A percentile compares a stretch with the other conserved stretches of the same genome.
These are phyloP conservation scores for Drosophila yakuba DNA, from an alignment of 1,140 invertebrate genomes.

Conservation along the genomic window DNA sequence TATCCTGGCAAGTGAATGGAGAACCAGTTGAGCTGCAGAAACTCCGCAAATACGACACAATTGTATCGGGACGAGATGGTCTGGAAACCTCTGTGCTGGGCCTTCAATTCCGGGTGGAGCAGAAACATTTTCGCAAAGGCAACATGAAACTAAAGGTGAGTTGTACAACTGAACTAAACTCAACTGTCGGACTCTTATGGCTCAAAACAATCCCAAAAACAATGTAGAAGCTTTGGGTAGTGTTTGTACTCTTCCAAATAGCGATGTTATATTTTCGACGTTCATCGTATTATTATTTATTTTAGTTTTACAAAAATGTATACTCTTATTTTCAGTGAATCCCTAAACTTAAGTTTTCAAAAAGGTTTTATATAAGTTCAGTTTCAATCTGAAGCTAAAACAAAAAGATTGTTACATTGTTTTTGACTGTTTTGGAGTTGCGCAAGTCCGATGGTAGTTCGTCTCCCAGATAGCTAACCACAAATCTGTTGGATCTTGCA, in stretches of 20 bases:
- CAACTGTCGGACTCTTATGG: neutral
- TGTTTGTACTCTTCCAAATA: neutral
- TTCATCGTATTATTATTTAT: neutral
- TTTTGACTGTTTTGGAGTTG: neutral
- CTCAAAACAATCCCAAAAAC: neutral
- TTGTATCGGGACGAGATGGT: slow-evolving; percentile 86
- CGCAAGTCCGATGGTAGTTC: slow-evolving; percentile 7
- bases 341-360: neutral
- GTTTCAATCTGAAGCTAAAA: too few species aligned
- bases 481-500: slow-evolving; percentile 64
- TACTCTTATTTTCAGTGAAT: neutral
- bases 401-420: neutral
- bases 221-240: neutral
- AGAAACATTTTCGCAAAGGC: slow-evolving; percentile 88
- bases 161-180: neutral
- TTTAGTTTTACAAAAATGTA: neutral
- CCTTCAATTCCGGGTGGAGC: slow-evolving; percentile 88
- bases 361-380: too few species aligned
- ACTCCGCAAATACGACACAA: slow-evolving; percentile 85
- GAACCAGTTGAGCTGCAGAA: slow-evolving; percentile 87
- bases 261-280: neutral
- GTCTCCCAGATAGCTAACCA: slow-evolving; percentile 6
- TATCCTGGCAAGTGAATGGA: slow-evolving; percentile 91
- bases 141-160: slow-evolving; percentile 89
- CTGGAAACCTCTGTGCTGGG: slow-evolving; percentile 88